Conservation (phyloP, 2,888 invertebrate species). For the Strigamia transsilvanica region DNA sequence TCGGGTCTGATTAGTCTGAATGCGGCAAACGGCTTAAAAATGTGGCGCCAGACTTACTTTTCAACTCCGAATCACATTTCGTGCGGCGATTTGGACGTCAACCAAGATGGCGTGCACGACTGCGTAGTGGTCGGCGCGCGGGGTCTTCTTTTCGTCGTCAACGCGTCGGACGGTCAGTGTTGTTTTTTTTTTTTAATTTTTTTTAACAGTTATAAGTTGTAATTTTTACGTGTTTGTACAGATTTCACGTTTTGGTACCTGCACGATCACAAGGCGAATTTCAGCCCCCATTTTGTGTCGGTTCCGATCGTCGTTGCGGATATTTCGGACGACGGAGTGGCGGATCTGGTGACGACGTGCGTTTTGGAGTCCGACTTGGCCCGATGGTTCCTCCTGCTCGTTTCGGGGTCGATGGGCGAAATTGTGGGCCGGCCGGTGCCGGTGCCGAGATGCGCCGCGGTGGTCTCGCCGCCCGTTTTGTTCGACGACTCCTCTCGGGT, state of each 20-base stretch:
- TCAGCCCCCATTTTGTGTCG: neutral
- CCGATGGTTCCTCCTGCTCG: neutral
- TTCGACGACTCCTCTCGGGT: neutral
- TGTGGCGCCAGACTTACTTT: slow-evolving; percentile 48
- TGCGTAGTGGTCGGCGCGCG: slow-evolving; percentile 11
- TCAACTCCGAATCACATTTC: neutral
- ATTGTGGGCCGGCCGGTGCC: neutral
- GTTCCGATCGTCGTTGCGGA: neutral
- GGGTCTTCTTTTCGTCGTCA: slow-evolving; percentile 9
- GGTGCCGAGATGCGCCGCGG: neutral
- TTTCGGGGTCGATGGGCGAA: slow-evolving; percentile 32
- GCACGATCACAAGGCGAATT: slow-evolving; percentile 4
- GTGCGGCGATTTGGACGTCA: slow-evolving; percentile 23
- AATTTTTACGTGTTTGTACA: too few species aligned
- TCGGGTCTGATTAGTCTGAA: slow-evolving; percentile 9
- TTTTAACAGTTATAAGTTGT: neutral
- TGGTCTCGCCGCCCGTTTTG: neutral
- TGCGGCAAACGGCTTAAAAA: neutral
- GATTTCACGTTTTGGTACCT: slow-evolving; percentile 44
- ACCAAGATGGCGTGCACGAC: slow-evolving; percentile 33
- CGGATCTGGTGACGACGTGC: neutral
- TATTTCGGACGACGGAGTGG: neutral
- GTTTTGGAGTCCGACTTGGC: neutral
- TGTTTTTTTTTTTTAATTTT: neutral
- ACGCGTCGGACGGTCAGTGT: slow-evolving; percentile 17